phyloP scores from a whole-genome alignment of 2,113 vertebrate species.

The Thamnaconus septentrionalis region DNA sequence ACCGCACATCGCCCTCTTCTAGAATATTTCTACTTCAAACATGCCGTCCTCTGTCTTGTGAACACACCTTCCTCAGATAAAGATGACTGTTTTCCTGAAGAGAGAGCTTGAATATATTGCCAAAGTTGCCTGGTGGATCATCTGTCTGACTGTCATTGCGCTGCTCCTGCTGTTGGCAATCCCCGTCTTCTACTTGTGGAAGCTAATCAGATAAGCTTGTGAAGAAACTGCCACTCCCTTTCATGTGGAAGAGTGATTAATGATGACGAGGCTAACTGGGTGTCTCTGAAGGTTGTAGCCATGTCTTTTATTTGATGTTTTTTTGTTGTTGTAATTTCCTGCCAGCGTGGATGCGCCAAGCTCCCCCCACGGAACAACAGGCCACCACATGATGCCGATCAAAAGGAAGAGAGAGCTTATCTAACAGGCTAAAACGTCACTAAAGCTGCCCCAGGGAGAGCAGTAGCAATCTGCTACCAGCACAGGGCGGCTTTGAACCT shows the following conservation, averaged over 20 bases:
- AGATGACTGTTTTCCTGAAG: constrained; percentile 85
- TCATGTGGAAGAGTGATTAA: no score
- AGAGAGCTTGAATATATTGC: constrained; percentile 34
- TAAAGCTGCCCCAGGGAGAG: no score
- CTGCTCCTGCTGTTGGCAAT: constrained; percentile 51
- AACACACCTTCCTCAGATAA: constrained; percentile 75
- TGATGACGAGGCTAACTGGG: no score
- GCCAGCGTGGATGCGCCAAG: constrained; percentile 42
- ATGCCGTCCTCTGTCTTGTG: not conserved
- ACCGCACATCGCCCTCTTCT: no score
- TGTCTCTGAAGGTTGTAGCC: no score
- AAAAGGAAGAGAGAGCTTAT: constrained; percentile 2
- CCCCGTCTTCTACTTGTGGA: constrained; percentile 50
- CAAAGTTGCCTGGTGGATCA: constrained; percentile 71
- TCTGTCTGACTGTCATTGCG: constrained; percentile 57
- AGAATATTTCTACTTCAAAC: not conserved
- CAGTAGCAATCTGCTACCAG: no score
- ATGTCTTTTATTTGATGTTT: no score
- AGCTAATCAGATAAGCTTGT: constrained; percentile 44
- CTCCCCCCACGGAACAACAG: constrained; percentile 11
- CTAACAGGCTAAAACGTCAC: constrained; percentile 3
- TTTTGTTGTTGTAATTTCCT: no score
- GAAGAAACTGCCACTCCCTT: no score
- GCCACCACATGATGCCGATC: not conserved
- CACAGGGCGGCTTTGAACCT: no score